phyloP scores from a whole-genome alignment of 2,888 invertebrate species.

The Lasioglossum morio region DNA sequence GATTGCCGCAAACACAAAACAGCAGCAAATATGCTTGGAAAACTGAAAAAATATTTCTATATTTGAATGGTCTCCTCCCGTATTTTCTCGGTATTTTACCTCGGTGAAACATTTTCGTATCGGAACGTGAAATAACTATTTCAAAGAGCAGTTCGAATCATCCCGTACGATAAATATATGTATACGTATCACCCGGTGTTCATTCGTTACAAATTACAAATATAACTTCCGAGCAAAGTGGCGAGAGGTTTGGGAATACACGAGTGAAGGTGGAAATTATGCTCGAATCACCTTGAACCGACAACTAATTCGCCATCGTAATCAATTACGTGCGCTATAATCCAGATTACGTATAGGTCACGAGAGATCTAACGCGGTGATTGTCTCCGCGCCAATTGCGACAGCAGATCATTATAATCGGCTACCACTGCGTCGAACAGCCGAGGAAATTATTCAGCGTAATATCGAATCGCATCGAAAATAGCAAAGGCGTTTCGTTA shows the following conservation, averaged over 20 bases:
- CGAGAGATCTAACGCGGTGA: background rate
- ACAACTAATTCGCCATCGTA: background rate
- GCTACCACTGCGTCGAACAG: background rate
- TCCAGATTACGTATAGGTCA: background rate
- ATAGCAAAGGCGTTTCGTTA: background rate
- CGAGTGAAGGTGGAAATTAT: background rate
- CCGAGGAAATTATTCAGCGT: background rate
- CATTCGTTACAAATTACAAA: background rate
- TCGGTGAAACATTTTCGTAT: background rate
- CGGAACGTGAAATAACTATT: background rate
- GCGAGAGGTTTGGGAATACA: background rate
- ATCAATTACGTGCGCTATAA: background rate
- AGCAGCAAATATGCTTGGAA: background rate
- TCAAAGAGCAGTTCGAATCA: background rate
- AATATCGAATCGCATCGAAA: background rate
- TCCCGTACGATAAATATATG: too few relatives aligned
- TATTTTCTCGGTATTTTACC: background rate
- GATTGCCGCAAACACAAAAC: background rate
- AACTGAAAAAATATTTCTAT: background rate
- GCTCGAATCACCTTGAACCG: background rate
- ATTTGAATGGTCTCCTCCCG: background rate
- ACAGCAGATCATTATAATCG: background rate
- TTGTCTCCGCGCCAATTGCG: background rate
- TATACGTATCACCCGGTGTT: too few relatives aligned
- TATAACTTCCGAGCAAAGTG: background rate